A percentile compares a stretch with the other conserved stretches of the same genome.
Conservation (phyloP, 1,140 invertebrate genomes). For the Aphis gossypii region DNA sequence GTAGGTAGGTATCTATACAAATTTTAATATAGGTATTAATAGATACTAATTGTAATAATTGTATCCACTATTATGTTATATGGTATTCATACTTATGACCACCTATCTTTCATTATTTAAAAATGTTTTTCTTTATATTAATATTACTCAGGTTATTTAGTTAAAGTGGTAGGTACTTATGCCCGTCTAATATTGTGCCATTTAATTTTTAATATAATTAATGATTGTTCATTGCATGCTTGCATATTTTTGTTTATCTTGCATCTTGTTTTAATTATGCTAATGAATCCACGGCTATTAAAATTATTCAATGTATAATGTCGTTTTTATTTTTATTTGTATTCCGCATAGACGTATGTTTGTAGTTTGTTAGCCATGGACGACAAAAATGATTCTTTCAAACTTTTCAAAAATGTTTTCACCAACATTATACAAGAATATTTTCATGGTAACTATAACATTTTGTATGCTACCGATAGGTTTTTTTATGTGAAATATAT, state of each 20-base stretch:
- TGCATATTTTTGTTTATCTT: conserved; percentile 5
- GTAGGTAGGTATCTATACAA: too few species aligned
- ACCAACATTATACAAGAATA: too few species aligned
- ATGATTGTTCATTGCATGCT: neutral
- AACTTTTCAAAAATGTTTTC: too few species aligned
- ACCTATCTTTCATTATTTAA: neutral
- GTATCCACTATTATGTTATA: neutral
- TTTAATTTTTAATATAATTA: conserved; percentile 10
- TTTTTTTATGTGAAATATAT: too few species aligned
- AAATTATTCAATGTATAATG: neutral
- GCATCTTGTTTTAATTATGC: conserved; percentile 34
- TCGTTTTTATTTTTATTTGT: neutral
- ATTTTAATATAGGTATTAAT: too few species aligned
- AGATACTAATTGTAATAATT: too few species aligned
- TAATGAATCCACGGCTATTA: neutral
- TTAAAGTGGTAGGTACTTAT: neutral
- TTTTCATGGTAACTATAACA: too few species aligned
- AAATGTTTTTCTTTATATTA: neutral
- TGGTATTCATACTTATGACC: neutral
- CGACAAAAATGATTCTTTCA: too few species aligned
- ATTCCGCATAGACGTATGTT: neutral
- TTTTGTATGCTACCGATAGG: too few species aligned
- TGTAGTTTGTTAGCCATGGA: neutral
- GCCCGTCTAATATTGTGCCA: neutral
- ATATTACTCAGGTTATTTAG: neutral